Conservation (phyloP, 2,888 invertebrate species). For the Scaptomyza tumidula region DNA sequence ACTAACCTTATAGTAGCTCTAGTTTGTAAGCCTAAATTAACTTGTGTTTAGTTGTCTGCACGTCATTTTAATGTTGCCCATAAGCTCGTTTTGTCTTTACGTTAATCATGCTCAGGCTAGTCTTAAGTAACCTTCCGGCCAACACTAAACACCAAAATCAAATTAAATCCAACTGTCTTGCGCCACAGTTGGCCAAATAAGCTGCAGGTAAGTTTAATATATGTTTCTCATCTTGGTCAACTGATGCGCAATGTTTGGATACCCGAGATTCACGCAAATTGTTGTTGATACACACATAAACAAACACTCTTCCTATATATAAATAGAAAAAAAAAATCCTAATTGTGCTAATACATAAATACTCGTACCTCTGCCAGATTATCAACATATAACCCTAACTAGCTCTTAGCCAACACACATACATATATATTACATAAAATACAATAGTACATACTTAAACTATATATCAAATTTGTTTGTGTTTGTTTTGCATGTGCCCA, state of each 20-base stretch:
- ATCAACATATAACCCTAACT: constrained; percentile 64
- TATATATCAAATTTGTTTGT: constrained; percentile 69
- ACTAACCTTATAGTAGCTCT: constrained; percentile 33
- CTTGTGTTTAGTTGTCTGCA: constrained; percentile 62
- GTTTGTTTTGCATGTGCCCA: constrained; percentile 80
- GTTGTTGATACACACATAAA: constrained; percentile 74
- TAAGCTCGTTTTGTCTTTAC: constrained; percentile 60
- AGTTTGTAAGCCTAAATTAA: constrained; percentile 35
- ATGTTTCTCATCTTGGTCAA: constrained; percentile 11
- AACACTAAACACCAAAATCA: constrained; percentile 19
- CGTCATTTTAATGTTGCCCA: constrained; percentile 71
- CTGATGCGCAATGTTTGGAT: constrained; percentile 44
- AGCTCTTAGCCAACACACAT: constrained; percentile 53
- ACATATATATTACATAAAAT: constrained; percentile 35
- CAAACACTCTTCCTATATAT: constrained; percentile 44
- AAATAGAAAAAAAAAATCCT: constrained; percentile 28
- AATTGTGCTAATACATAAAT: constrained; percentile 76
- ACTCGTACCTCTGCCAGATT: constrained; percentile 66
- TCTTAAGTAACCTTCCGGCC: constrained; percentile 38
- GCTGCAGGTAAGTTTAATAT: constrained; percentile 53
- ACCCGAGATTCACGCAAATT: constrained; percentile 61
- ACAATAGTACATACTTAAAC: constrained; percentile 36
- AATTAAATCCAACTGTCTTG: constrained; percentile 34
- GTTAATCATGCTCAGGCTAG: constrained; percentile 63
- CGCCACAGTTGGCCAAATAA: constrained; percentile 27